phyloP scores from a whole-genome alignment of 2,797 vertebrate genomes.

The Hapalemur alaotrensis region DNA sequence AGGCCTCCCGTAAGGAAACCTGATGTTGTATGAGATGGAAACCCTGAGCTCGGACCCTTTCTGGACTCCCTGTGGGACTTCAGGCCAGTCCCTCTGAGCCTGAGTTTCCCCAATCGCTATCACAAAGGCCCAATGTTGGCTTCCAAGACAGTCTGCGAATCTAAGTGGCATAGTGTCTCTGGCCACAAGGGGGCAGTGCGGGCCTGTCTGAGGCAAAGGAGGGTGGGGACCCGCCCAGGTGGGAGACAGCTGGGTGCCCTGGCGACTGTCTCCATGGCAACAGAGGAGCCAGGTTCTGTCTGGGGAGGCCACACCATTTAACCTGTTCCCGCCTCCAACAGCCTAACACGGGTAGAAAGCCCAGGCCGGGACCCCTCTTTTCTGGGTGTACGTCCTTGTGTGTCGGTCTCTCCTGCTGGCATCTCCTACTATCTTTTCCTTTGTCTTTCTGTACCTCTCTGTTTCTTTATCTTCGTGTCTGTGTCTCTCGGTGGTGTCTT shows the following conservation, averaged over 20 bases:
- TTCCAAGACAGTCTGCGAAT: background rate
- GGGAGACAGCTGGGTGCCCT: background rate
- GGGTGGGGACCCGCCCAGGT: background rate
- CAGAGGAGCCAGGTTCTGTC: background rate
- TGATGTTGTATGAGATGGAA: background rate
- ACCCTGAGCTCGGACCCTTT: background rate
- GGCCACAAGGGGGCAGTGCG: constrained; percentile 57
- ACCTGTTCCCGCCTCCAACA: background rate
- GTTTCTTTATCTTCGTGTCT: background rate
- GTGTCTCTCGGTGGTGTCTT: background rate
- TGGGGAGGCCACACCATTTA: background rate
- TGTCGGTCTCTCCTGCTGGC: background rate
- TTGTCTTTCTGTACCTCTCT: background rate
- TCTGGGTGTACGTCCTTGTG: background rate
- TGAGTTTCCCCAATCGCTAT: background rate
- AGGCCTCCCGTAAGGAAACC: background rate
- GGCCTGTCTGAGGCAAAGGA: background rate
- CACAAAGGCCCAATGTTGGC: background rate
- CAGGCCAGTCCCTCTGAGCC: background rate
- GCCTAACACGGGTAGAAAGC: background rate
- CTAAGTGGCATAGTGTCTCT: background rate
- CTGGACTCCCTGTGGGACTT: background rate
- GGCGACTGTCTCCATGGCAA: constrained; percentile 57
- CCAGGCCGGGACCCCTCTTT: background rate
- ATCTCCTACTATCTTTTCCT: background rate